These are phyloP conservation scores for Dicerorhinus sumatrensis DNA, from an alignment of 2,113 vertebrate genomes.

Conservation along the genomic window DNA sequence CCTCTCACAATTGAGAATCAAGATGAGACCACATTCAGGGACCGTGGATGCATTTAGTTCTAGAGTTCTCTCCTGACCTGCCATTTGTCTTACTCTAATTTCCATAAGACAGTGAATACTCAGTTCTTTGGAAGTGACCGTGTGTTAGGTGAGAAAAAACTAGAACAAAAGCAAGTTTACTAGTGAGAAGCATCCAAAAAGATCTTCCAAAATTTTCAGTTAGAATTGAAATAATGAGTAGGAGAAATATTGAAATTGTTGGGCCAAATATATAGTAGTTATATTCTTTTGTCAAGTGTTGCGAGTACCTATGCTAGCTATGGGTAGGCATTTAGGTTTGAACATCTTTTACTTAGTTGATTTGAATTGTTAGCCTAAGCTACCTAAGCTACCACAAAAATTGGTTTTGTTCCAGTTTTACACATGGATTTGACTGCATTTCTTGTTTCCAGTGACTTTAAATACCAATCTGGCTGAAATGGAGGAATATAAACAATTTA, in stretches of 20 bases:
- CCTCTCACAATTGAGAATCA: not conserved
- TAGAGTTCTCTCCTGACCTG: not conserved
- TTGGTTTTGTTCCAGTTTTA: not conserved
- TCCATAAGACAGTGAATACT: not conserved
- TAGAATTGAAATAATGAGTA: not conserved
- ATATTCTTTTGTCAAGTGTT: not conserved
- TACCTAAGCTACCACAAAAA: not conserved
- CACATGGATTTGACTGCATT: not conserved
- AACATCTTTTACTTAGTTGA: not conserved
- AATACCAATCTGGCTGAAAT: not conserved
- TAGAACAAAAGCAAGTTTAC: not conserved
- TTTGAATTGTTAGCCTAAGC: not conserved
- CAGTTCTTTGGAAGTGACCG: not conserved
- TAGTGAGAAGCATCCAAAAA: slow-evolving; percentile 29
- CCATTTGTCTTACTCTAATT: not conserved
- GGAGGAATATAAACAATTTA: not conserved
- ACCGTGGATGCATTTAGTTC: not conserved
- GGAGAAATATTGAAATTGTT: not conserved
- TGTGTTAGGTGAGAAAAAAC: not conserved
- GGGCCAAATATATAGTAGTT: not conserved
- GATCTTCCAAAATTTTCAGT: not conserved
- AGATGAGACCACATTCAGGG: not conserved
- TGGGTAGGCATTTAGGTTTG: not conserved
- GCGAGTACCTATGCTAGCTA: not conserved
- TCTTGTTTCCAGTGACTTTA: not conserved